Base-by-base conservation (phyloP, 2,888 invertebrate species). In the Orthosia gothica region DNA sequence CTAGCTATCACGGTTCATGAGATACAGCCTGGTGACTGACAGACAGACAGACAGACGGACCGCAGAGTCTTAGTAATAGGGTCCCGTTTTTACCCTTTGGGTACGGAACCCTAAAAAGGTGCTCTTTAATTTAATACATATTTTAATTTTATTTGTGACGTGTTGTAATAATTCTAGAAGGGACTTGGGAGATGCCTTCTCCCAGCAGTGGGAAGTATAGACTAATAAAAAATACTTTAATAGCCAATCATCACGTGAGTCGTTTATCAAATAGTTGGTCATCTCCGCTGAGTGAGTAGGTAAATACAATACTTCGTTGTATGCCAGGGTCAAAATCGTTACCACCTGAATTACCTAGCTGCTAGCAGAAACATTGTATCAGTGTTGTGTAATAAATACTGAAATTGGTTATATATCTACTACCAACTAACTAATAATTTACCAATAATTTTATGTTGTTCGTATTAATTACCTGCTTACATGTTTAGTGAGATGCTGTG, bases 401-500 rank as follows among this genome's bases (percentile, higher is more conserved):
- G 7, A 47, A 47, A 26, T 47, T 59, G 26, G 11, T 67, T 20
- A n/a, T n/a, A n/a, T n/a, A n/a, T n/a, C n/a, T n/a, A n/a, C n/a
- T n/a, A n/a, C n/a, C n/a, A n/a, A n/a, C n/a, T n/a, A n/a, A n/a
- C n/a, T n/a, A n/a, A n/a, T n/a, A n/a, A n/a, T n/a, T n/a, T n/a
- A n/a, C n/a, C n/a, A n/a, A 40, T 40, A 40, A 40, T 40, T 40
- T 7, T 23, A 55, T 16, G 16, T 18, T 4, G 55, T 55, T 23
- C 23, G 4, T 54, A 54, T 3, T 12, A 54, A n/a, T 16, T n/a
- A 23, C 13, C 5, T 18, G 13, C 49, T 18, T 50, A 50, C n/a
- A n/a, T 74, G 77, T 85, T 83, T 64, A 15, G 67, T 85, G 85
- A 78, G 81, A 70, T 74, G 18, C 64, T 76, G 72, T 83, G 86